A percentile compares a stretch with the other conserved stretches of the same genome.
phyloP scores from a whole-genome alignment of 2,888 invertebrate species.

The Rhopalosiphum nymphaeae region DNA sequence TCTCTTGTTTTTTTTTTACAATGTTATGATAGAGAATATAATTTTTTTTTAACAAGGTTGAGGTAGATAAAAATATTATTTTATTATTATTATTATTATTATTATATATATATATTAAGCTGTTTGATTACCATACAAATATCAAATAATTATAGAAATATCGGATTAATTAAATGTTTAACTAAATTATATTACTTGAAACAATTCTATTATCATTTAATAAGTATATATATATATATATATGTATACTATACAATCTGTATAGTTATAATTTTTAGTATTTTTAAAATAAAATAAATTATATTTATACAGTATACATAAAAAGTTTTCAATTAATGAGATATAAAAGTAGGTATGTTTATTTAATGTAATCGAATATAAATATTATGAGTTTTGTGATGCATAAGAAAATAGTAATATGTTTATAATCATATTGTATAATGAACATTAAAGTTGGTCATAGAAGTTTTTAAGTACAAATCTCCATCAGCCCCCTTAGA shows the following conservation, averaged over 20 bases:
- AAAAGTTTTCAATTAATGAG: neutral
- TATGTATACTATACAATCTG: no score
- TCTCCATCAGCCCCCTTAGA: conserved; percentile 30
- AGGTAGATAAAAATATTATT: neutral
- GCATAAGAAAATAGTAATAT: neutral
- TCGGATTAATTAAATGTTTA: neutral
- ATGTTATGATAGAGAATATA: neutral
- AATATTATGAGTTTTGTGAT: neutral
- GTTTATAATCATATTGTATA: neutral
- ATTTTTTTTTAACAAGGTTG: neutral
- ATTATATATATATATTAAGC: neutral
- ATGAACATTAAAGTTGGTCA: neutral
- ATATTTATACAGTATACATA: no score
- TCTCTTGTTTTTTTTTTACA: neutral
- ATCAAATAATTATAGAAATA: neutral
- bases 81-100: no score
- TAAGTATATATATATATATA: neutral
- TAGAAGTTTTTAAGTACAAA: conserved; percentile 56
- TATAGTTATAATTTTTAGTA: neutral
- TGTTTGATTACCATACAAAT: neutral
- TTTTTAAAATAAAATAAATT: neutral
- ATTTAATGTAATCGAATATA: neutral
- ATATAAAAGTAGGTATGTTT: neutral
- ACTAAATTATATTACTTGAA: neutral
- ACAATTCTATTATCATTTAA: neutral